Percentiles rank a stretch among this genome's conserved stretches.
Evolutionary conservation across 1,140 invertebrate species (phyloP).

Genomic region (Triops cancriformis): DNA sequence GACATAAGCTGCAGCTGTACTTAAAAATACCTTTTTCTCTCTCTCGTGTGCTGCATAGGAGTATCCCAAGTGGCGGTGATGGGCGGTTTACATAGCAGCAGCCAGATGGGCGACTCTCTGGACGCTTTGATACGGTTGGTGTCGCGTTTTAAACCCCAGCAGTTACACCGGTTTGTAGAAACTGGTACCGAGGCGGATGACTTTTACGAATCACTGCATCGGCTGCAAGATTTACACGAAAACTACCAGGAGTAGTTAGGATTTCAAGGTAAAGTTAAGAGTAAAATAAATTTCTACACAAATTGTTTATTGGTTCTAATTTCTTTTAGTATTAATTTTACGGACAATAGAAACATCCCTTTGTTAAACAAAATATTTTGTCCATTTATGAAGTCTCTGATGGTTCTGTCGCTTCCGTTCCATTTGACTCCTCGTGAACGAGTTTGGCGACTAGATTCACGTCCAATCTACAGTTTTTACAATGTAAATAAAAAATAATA

Average conservation of each 20-base stretch:
- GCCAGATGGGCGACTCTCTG: neutral
- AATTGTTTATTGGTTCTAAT: neutral
- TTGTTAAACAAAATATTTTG: neutral
- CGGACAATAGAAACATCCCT: neutral
- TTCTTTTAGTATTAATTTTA: neutral
- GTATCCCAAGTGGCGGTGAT: neutral
- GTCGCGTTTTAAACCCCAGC: slow-evolving; percentile 9
- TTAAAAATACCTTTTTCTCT: neutral
- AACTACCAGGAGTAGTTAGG: neutral
- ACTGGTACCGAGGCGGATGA: slow-evolving; percentile 14
- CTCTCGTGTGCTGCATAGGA: neutral
- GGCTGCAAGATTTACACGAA: slow-evolving; percentile 11
- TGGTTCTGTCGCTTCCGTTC: neutral
- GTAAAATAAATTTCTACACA: neutral
- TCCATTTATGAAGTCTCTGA: neutral
- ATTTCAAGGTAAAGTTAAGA: too few relatives aligned
- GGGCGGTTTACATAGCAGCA: slow-evolving; percentile 18
- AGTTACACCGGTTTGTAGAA: slow-evolving; percentile 21
- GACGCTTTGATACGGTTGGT: neutral
- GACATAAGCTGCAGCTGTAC: neutral
- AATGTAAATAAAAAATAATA: neutral
- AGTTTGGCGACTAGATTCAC: neutral
- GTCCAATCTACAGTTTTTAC: neutral
- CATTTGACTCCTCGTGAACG: neutral
- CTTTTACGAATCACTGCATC: neutral